These are phyloP conservation scores for Paracentrotus lividus DNA, from an alignment of 53 echinoderm and acorn worm genomes.

Conservation along the genomic window DNA sequence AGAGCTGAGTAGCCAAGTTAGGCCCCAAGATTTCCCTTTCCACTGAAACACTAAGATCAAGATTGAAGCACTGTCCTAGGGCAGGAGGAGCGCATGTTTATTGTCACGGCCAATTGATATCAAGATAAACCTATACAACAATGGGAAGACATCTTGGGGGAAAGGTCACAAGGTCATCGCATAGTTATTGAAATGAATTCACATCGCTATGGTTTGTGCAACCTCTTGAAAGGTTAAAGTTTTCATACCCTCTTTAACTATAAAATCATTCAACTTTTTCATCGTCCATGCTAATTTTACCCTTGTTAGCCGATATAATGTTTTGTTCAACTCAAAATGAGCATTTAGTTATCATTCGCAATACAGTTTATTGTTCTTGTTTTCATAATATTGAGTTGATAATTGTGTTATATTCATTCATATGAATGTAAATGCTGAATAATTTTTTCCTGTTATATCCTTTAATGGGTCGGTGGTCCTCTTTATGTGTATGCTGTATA, in stretches of 20 bases:
- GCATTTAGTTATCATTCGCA: neutral
- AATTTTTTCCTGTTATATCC: too few species aligned
- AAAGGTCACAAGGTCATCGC: conserved; percentile 34
- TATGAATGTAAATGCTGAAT: too few species aligned
- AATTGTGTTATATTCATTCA: too few species aligned
- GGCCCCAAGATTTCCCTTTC: neutral
- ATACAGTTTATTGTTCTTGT: neutral
- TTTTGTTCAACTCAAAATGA: too few species aligned
- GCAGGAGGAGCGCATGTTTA: conserved; percentile 33
- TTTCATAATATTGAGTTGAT: neutral
- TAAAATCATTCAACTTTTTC: too few species aligned
- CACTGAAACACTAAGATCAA: neutral
- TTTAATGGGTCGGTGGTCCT: too few species aligned
- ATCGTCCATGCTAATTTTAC: neutral
- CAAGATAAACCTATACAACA: conserved; percentile 33
- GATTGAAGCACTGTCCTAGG: neutral
- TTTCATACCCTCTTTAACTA: neutral
- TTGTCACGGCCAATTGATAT: conserved; percentile 45
- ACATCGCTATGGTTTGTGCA: neutral
- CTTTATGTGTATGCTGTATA: too few species aligned
- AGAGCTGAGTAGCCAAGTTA: neutral
- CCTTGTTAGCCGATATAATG: too few species aligned
- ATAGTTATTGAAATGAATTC: conserved; percentile 28
- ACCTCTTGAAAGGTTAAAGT: neutral
- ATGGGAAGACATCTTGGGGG: conserved; percentile 17